Evolutionary conservation across 1,140 invertebrate species (phyloP), one percentile per base, ranked within the genome.

Genomic region (Marisa cornuarietis): DNA sequence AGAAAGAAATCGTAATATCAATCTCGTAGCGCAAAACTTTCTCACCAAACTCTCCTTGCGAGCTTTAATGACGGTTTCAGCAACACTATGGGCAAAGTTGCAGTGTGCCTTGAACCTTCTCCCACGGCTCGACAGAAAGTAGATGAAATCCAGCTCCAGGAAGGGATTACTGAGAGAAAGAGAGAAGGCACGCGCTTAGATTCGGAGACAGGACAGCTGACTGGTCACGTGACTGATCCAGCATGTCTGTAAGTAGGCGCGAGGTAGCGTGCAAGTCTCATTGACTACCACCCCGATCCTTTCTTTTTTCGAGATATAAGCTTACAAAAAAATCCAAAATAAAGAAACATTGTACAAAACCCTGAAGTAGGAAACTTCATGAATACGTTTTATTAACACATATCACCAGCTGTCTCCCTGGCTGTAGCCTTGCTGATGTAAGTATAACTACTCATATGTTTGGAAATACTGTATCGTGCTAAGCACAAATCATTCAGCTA

Each of bases 51-150:
- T 20, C 20, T 74, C 71, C 69, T 69, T 76, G 51, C 80, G 71
- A 22, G 76, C 73, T 26, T 58, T n/a, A 24, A 85, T 83, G 14
- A 85, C 71, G 24, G 81, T 68, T 49, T 69, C 58, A 14, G 78
- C 69, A 63, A 82, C 76, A 4, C 78, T 65, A 62, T 85, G 82
- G 22, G 80, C 80, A 26, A 71, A 71, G 22, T 68, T 26, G 42
- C 78, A 80, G 16, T 61, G 61, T 72, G 26, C 72, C 22, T 71
- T 71, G 72, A 82, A 85, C 31, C 74, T 75, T 65, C 72, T 82
- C 11, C 82, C 83, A 0, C 65, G 66, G 9, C 66, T n/a, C 10
- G 78, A 82, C 51, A 78, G 58, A 51, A 79, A 68, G 66, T 79
- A 85, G 42, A 80, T 78, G 13, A 69, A 61, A 24, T 82, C 80